Evolutionary conservation across 1,140 invertebrate species (phyloP).

Genomic region (Platyura marginata): DNA sequence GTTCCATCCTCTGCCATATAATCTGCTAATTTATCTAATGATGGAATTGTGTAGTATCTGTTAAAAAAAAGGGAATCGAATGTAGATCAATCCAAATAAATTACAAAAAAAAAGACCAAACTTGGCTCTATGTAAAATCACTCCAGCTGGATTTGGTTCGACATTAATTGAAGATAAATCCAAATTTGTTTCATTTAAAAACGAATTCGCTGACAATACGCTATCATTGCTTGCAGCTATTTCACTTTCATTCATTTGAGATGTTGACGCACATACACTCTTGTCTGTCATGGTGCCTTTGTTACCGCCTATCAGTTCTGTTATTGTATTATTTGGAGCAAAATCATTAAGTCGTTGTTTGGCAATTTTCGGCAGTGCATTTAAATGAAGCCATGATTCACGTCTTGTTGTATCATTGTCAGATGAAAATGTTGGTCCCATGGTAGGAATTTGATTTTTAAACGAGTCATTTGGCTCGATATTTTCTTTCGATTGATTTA

Average conservation of each 20-base stretch:
- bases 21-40: slow-evolving; percentile 50
- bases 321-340: not conserved
- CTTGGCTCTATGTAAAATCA: slow-evolving; percentile 46
- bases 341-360: slow-evolving; percentile 16
- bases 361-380: slow-evolving; percentile 17
- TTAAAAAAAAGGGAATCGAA: slow-evolving; percentile 13
- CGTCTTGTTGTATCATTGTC: slow-evolving; percentile 6
- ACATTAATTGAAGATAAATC: slow-evolving; percentile 9
- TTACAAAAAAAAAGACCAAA: too few species aligned
- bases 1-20: slow-evolving; percentile 47
- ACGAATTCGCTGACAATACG: not conserved
- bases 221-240: slow-evolving; percentile 13
- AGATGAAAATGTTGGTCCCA: not conserved
- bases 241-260: slow-evolving; percentile 12
- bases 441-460: slow-evolving; percentile 6
- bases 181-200: slow-evolving; percentile 1
- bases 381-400: slow-evolving; percentile 22
- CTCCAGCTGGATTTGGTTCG: slow-evolving; percentile 36
- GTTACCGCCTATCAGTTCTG: not conserved
- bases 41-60: slow-evolving; percentile 76
- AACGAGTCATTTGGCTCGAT: slow-evolving; percentile 12
- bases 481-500: not conserved
- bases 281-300: not conserved
- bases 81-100: slow-evolving; percentile 3
- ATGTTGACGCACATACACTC: not conserved